These are phyloP conservation scores for Monochamus saltuarius DNA, from an alignment of 1,140 invertebrate species.

Conservation along the genomic window DNA sequence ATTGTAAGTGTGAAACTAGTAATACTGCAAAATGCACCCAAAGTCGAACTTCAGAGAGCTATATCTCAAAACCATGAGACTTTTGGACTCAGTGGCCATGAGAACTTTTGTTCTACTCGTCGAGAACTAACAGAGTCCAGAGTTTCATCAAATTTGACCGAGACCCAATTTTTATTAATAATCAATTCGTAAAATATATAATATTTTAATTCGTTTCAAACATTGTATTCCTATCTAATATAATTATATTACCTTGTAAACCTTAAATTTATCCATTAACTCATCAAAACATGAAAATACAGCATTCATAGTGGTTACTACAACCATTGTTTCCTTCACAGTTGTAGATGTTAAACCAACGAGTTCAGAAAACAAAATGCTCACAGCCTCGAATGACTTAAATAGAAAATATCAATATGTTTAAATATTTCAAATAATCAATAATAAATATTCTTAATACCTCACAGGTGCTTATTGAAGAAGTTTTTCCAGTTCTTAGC, in stretches of 20 bases:
- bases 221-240: too few species aligned
- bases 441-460: conserved; percentile 46
- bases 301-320: conserved; percentile 80
- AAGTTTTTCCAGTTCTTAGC: conserved; percentile 66
- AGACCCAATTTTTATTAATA: too few species aligned
- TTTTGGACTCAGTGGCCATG: too few species aligned
- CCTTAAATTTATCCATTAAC: conserved; percentile 72
- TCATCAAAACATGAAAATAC: conserved; percentile 81
- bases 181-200: too few species aligned
- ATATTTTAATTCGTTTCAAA: too few species aligned
- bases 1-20: too few species aligned
- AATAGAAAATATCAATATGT: conserved; percentile 17
- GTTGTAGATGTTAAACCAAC: conserved; percentile 62
- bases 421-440: conserved; percentile 6
- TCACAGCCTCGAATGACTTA: conserved; percentile 63
- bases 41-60: too few species aligned
- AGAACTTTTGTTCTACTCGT: too few species aligned
- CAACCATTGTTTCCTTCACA: conserved; percentile 74
- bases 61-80: too few species aligned
- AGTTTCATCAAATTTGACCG: too few species aligned
- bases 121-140: too few species aligned
- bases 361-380: conserved; percentile 65
- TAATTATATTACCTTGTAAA: conserved; percentile 72
- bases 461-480: conserved; percentile 76
- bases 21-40: too few species aligned